Conservation (phyloP, 2,888 invertebrate species). For the Diloba caeruleocephala region DNA sequence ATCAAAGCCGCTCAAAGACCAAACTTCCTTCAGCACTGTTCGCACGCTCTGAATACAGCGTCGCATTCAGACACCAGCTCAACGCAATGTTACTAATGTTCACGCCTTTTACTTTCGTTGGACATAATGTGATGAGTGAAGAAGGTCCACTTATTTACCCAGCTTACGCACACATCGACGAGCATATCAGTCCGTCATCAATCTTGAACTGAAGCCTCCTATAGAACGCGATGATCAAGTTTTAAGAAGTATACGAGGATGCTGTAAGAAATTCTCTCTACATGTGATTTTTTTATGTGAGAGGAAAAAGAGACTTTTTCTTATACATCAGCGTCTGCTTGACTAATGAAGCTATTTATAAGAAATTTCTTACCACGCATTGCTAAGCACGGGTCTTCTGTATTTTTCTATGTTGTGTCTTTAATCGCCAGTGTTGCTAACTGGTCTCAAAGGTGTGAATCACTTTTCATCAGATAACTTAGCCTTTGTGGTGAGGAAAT, state of each 20-base stretch:
- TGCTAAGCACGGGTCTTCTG: not conserved
- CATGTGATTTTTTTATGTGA: no score
- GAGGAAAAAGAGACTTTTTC: no score
- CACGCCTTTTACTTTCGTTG: slow-evolving; percentile 65
- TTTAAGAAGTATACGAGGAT: no score
- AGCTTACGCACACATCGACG: no score
- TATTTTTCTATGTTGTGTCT: not conserved
- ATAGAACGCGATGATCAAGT: not conserved
- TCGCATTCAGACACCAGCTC: slow-evolving; percentile 4
- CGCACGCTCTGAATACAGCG: slow-evolving; percentile 78
- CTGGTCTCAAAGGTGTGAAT: slow-evolving; percentile 19
- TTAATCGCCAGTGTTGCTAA: slow-evolving; percentile 18
- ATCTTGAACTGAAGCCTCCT: no score
- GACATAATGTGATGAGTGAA: not conserved
- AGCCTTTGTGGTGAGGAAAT: slow-evolving; percentile 37
- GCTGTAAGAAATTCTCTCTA: no score
- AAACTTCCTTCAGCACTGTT: slow-evolving; percentile 49
- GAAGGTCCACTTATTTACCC: not conserved
- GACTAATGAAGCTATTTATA: no score
- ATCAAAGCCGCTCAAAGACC: slow-evolving; percentile 15
- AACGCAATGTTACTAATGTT: slow-evolving; percentile 60
- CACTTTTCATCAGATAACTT: slow-evolving; percentile 31
- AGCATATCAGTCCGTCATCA: no score
- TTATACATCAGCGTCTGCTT: no score
- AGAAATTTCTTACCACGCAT: not conserved